Conservation (phyloP, 2,797 vertebrate species). For the Adrianichthys oophorus region DNA sequence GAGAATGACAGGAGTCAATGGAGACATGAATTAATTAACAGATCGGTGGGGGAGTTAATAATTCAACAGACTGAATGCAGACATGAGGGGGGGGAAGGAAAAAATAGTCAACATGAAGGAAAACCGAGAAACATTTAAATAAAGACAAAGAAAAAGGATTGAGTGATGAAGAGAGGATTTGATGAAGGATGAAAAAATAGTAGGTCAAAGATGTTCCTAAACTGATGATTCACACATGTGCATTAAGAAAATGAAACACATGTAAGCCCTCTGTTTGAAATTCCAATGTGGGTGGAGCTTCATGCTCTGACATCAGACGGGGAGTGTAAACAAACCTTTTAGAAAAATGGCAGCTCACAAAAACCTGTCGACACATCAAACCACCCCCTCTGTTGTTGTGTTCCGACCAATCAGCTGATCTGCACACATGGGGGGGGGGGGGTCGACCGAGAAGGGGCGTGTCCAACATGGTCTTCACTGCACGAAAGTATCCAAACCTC, state of each 20-base stretch:
- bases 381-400: slow-evolving; percentile 52
- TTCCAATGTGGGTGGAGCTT: neutral
- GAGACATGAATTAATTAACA: neutral
- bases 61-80: rapidly evolving
- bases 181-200: no score
- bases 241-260: no score
- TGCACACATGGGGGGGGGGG: neutral
- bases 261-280: slow-evolving; percentile 3
- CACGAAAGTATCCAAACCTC: slow-evolving; percentile 7
- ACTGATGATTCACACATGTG: no score
- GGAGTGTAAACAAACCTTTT: rapidly evolving
- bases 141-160: neutral
- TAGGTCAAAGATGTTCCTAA: no score
- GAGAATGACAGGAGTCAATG: neutral
- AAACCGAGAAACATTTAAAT: neutral
- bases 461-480: slow-evolving; percentile 19
- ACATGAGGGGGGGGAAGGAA: neutral
- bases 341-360: no score
- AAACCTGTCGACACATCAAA: no score
- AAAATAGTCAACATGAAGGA: neutral
- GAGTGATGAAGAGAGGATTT: no score
- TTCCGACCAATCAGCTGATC: slow-evolving; percentile 35
- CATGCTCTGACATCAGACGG: no score
- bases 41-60: neutral
- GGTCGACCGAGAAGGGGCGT: neutral